Base-by-base conservation (phyloP, 1,140 invertebrate genomes). In the Fopius arisanus region DNA sequence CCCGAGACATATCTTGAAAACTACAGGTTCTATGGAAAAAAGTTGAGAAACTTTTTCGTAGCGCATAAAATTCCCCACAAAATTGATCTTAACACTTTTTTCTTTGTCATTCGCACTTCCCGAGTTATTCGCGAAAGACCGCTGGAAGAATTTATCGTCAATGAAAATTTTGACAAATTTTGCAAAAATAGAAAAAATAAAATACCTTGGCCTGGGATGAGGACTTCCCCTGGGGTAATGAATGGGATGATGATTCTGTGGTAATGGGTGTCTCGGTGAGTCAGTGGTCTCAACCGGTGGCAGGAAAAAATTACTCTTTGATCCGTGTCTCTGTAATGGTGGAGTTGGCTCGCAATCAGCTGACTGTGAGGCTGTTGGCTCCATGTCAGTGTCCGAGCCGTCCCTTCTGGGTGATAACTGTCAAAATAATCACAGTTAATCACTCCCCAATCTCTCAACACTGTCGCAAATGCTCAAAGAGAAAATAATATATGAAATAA, bases 331-430 rank as follows among this genome's bases (percentile, higher is more conserved):
- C 86, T 96, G 95, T 71, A 96, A 89, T 14, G 96, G 94, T 28
- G 96, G 96, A 75, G 96, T 96, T 29, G 96, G 95, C 86, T 97
- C 96, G 88, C 96, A 97, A 89, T 97, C 96, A 81, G 96, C 94
- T 40, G 94, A 95, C 85, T 97, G 96, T 33, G 95, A 96, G 31
- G 94, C 94, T 4, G 93, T 94, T 10, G 93, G 93, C 80, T 95
- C 94, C 92, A 95, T 91, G 79, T 95, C 94, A 63, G 93, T 92
- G 78, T 94, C 93, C 70, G 91, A 94, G 78, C 90, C 93, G 83
- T 91, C 94, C 81, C 90, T 89, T 62, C 93, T 93, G 7, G 94
- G 94, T n/a, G 94, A 95, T 76, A 95, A 88, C 94, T 95, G 85
- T 31, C 65, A 67, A 54, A 26, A 26, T 10, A 68, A 83, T 82